Evolutionary conservation across 2,797 vertebrate species (phyloP).

Genomic region (Chelon auratus): DNA sequence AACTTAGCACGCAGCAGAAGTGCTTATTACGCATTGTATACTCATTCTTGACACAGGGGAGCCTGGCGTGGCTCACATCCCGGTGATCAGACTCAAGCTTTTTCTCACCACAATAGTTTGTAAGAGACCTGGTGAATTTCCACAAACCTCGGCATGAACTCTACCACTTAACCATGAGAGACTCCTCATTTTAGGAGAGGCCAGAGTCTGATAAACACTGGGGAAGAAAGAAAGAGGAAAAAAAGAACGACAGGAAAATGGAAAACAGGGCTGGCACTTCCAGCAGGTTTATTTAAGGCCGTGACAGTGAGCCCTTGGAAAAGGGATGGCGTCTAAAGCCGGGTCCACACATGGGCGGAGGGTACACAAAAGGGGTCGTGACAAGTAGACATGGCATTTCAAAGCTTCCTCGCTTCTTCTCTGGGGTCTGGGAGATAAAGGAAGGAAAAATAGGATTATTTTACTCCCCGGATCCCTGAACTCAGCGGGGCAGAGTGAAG

Average conservation of each 20-base stretch:
- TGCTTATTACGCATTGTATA: slow-evolving; percentile 82
- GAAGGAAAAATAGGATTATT: slow-evolving; percentile 85
- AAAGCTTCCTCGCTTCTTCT: slow-evolving; percentile 80
- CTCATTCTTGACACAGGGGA: slow-evolving; percentile 79
- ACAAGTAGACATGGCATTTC: slow-evolving; percentile 85
- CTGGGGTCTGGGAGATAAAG: slow-evolving; percentile 81
- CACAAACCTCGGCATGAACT: slow-evolving; percentile 81
- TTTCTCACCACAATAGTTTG: slow-evolving; percentile 78
- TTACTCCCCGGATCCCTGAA: slow-evolving; percentile 82
- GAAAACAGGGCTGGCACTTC: slow-evolving; percentile 82
- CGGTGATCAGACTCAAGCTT: slow-evolving; percentile 72
- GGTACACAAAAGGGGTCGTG: slow-evolving; percentile 82
- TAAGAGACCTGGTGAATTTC: slow-evolving; percentile 83
- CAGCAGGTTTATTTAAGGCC: slow-evolving; percentile 82
- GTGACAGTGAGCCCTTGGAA: slow-evolving; percentile 83
- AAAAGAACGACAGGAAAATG: slow-evolving; percentile 76
- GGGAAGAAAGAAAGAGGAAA: slow-evolving; percentile 65
- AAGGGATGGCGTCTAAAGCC: slow-evolving; percentile 77
- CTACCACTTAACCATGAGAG: slow-evolving; percentile 77
- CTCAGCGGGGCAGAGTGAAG: slow-evolving; percentile 74
- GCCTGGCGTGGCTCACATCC: slow-evolving; percentile 74
- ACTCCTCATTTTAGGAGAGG: slow-evolving; percentile 78
- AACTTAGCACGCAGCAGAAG: slow-evolving; percentile 80
- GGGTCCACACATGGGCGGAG: slow-evolving; percentile 76
- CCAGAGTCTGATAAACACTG: slow-evolving; percentile 79